Base-by-base conservation (phyloP, 2,113 vertebrate species). In the Apodemus speciosus region DNA sequence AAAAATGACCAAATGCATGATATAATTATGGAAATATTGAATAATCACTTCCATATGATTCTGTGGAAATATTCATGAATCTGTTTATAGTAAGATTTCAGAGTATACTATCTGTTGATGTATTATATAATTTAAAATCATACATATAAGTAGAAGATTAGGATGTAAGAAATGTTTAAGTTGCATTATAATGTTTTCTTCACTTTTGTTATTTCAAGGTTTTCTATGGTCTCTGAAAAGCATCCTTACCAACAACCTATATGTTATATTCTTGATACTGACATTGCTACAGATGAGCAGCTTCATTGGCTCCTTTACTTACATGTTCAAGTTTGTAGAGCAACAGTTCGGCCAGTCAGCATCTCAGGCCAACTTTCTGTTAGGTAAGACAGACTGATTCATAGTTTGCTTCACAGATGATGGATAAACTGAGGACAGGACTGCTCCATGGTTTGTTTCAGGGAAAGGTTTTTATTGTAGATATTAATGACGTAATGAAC, bases 241-340 rank as follows among this genome's bases (percentile, higher is more conserved):
- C 53, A 96, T 99, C 38, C 62, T 99, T 93, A 97, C 98, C 92
- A 99, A 98, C 91, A 98, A 97, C 40, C 71, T 98, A 6, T 99
- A 99, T 95, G 69, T 99, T 87, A 80, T 98, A 66, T 69, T 98
- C 75, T 79, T 99, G 90, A 96, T 97, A 94, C 93, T 96, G 69
- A 97, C 94, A 66, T 89, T 99, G 95, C 92, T 99, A 66, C 97
- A 98, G 30, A 93, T 98, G 95, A 99, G 96, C 95, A 95, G 98
- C 62, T 97, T 98, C 69, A 97, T 99, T 27, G 99, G 99, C 56
- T 91, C 97, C 69, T 23, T 99, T 9, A 99, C 99, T 86, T 99
- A 99, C 76, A 80, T 98, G 93, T 97, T 99, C 93, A 99, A 99
- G 97, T 99, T 99, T 88, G 95, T 99, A 96, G 99, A 99, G 75